Base-by-base conservation (phyloP, 2,113 vertebrate genomes). In the Elephas maximus region DNA sequence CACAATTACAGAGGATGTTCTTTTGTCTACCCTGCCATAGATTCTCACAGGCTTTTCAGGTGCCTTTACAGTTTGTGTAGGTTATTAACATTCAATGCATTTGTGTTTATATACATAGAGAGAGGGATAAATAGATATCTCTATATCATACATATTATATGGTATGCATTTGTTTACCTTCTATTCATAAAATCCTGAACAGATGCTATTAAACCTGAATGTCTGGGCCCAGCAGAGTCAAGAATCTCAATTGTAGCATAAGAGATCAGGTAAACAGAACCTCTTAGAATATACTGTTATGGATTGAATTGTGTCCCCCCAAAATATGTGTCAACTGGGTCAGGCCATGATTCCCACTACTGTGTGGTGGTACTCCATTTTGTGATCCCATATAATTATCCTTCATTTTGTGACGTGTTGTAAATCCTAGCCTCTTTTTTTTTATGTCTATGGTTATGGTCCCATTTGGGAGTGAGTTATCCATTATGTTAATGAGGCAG, bases 1-100 rank as follows among this genome's bases (percentile, higher is more conserved):
- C 24, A 18, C 33, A 57, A 8, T 57, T 6, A 12, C 10, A 0
- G 23, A 93, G 33, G 2, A 20, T 15, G 6, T 21, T 30, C 37
- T 10, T 17, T 6, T 57, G 41, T 10, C 7, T 26, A 77, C 8
- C 10, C 0, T 45, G 44, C 11, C n/a, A 33, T 21, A 79, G 20
- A 12, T 1, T 9, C 6, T 79, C 20, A 26, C 0, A 9, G 7
- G 23, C 6, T 79, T 3, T 51, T 37, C 1, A 5, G 1, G 79
- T 53, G 60, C 41, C 14, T 79, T 30, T 41, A 6, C 33, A 41
- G 15, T 90, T 33, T 67, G 28, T 67, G 5, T 37, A 18, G 33
- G 44, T 17, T 18, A 3, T 44, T 33, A 60, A 8, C 5, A 8
- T 41, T 74, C 63, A 41, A 1, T 51, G 45, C 2, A 1, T 63